Evolutionary conservation across 2,113 vertebrate species (phyloP), one percentile per base, ranked within the genome.

Genomic region (Recurvirostra avosetta): DNA sequence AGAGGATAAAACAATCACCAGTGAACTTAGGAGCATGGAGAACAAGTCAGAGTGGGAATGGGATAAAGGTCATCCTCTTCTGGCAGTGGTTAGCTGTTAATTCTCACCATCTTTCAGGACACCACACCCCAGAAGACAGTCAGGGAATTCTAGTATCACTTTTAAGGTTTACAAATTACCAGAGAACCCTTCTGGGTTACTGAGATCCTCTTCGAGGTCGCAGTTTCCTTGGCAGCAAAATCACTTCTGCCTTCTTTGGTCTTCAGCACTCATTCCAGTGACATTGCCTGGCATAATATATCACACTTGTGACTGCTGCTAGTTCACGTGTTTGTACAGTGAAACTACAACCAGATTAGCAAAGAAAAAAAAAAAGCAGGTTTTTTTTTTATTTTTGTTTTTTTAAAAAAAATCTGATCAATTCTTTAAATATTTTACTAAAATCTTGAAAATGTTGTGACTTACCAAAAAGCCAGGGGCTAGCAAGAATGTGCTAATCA

Each of bases 301-400:
- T 9, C 8, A 2, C 0, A 0, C 20, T 27, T 82, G 43, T 32
- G 38, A n/a, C 17, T 82, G 30, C 27, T 92, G 41, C 36, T 53
- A 11, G 3, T 72, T 91, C 36, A 77, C 7, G 2, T 36, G 6
- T 61, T 86, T 78, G 19, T 56, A 52, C 29, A 47, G 20, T 34
- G 11, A 22, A 59, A 55, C 29, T 76, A 27, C 34, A 67, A 45
- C 2, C 15, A 88, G 52, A 58, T 68, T 79, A 86, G 9, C 52
- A 79, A 45, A 7, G 5, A 15, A 16, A 61, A 25, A 15, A 11
- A 61, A 65, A 21, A 36, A 12, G 0, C 2, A 40, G 21, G 0
- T 0, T 2, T 8, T 12, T 70, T 65, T 36, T 36, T 45, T 45
- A 45, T 32, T 7, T 21, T 72, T 2, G 25, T 29, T 68, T 70